Evolutionary conservation across 2,113 vertebrate species (phyloP).

Genomic region (Triplophysa rosa): DNA sequence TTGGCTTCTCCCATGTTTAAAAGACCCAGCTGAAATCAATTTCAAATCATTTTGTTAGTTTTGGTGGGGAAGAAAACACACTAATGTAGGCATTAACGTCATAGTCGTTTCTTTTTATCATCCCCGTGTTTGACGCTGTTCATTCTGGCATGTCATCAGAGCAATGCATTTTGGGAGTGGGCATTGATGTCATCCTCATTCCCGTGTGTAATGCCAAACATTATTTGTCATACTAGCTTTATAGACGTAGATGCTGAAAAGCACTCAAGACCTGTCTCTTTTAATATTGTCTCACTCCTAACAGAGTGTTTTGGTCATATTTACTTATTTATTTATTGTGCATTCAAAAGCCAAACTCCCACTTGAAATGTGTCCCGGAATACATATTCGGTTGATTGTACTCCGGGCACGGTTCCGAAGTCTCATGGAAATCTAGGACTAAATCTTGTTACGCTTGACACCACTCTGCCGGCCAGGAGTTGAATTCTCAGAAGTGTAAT

Average conservation of each 20-base stretch:
- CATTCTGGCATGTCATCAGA: conserved; percentile 54
- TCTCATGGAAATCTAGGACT: neutral
- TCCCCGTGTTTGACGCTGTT: conserved; percentile 5
- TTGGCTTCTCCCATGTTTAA: conserved; percentile 1
- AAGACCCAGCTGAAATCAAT: conserved; percentile 64
- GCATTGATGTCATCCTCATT: conserved; percentile 15
- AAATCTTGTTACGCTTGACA: conserved; percentile 7
- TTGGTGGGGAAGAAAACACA: conserved; percentile 25
- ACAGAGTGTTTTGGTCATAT: conserved; percentile 3
- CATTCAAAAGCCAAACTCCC: neutral
- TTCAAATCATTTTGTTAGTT: conserved; percentile 52
- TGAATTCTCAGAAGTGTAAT: conserved; percentile 4
- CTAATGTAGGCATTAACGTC: conserved; percentile 53
- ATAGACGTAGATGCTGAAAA: neutral
- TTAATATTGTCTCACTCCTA: neutral
- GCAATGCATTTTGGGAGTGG: neutral
- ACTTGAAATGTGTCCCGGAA: neutral
- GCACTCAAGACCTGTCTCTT: neutral
- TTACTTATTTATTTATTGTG: neutral
- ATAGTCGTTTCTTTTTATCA: conserved; percentile 15
- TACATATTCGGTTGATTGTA: neutral
- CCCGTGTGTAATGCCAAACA: neutral
- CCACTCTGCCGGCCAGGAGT: conserved; percentile 13
- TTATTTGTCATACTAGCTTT: neutral
- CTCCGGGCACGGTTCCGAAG: conserved; percentile 14